Base-by-base conservation (phyloP, 2,888 invertebrate genomes). In the Pyrgus malvae region DNA sequence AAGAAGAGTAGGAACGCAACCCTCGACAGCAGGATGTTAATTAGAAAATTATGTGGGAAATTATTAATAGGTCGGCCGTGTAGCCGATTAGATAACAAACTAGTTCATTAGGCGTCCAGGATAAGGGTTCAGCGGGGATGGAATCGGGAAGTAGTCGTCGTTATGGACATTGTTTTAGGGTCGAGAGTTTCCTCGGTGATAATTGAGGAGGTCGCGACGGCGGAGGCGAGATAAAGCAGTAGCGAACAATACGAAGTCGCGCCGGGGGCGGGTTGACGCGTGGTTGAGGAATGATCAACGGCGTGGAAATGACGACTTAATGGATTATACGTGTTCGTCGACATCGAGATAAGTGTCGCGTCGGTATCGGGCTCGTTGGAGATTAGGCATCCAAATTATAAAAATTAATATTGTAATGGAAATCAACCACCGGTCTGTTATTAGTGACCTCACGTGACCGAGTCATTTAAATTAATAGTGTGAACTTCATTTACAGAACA, bases 251-350 rank as follows among this genome's bases (percentile, higher is more conserved):
- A 84, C 80, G 74, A 67, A 72, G 72, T 67, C 33, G 69, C 70
- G 74, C 69, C 68, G 70, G 67, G 84, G 85, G 87, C 87, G 84
- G 80, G 75, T 75, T 70, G 85, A 88, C 82, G 85, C 83, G 84
- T 83, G 86, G 83, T 86, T 88, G 86, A 89, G 75, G 86, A 89
- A 89, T 89, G 84, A 87, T 82, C 88, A 87, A 73, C 86, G 73
- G 78, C 68, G 83, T 89, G 88, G 88, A 90, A 90, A 89, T 89
- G 89, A 89, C 87, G 90, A 88, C 85, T 89, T 90, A 90, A 90
- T 90, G 90, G 89, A 90, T 89, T 86, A 90, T 86, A 82, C 86
- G 80, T 90, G 90, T 90, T 83, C 80, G 75, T 77, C 80, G 87
- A 87, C 86, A 85, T 80, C 78, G 74, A 86, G 89, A 89, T 89